A percentile compares a stretch with the other conserved stretches of the same genome.
These are phyloP conservation scores for Ceuthmochares aereus DNA, from an alignment of 2,113 vertebrate species.

Conservation along the genomic window DNA sequence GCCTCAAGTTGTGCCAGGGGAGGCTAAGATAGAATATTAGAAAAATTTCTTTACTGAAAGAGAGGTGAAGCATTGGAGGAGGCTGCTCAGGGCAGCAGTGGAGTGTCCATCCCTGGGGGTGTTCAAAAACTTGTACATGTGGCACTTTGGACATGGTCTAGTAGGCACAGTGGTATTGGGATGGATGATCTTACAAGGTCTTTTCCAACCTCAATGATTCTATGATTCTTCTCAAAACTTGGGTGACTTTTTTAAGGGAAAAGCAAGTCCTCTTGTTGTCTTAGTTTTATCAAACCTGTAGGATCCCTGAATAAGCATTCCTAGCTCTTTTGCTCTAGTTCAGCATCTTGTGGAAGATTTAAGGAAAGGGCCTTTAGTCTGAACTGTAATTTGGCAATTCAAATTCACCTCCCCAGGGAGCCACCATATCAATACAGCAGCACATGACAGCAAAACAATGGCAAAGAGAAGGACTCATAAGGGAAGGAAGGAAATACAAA, in stretches of 20 bases:
- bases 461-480: not conserved
- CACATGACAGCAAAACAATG: not conserved
- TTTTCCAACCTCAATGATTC: too few species aligned
- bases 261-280: not conserved
- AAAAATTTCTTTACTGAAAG: too few species aligned
- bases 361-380: not conserved
- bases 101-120: too few species aligned
- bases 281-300: not conserved
- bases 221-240: not conserved
- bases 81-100: too few species aligned
- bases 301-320: not conserved
- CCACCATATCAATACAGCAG: not conserved
- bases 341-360: not conserved
- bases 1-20: too few species aligned
- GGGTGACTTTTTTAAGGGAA: not conserved
- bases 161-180: too few species aligned
- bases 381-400: not conserved
- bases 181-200: too few species aligned
- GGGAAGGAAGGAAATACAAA: not conserved
- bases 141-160: too few species aligned
- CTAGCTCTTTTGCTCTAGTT: not conserved
- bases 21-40: too few species aligned
- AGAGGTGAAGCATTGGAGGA: too few species aligned
- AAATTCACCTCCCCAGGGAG: not conserved
- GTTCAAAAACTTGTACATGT: too few species aligned